Evolutionary conservation across 2,797 vertebrate genomes (phyloP).

Genomic region (Bradypodion pumilum): DNA sequence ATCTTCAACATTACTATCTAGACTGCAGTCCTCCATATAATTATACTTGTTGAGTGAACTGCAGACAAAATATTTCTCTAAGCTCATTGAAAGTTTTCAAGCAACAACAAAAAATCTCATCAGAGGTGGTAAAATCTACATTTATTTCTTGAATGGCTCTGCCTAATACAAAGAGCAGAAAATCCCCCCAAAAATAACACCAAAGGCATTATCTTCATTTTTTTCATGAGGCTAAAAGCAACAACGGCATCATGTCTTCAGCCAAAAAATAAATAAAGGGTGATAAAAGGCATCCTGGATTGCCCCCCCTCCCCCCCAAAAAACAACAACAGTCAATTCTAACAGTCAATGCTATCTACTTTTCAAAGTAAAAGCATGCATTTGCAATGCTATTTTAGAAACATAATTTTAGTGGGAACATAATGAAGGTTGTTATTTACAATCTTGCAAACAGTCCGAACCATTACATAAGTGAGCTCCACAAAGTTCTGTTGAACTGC

Average conservation of each 20-base stretch:
- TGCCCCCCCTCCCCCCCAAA: no score
- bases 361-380: not conserved
- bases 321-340: no score
- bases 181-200: conserved; percentile 60
- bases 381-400: conserved; percentile 13
- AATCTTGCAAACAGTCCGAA: not conserved
- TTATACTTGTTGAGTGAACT: conserved; percentile 4
- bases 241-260: conserved; percentile 67
- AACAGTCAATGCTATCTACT: not conserved
- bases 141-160: conserved; percentile 67
- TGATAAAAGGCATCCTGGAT: conserved; percentile 13
- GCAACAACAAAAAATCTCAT: conserved; percentile 19
- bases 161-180: conserved; percentile 71
- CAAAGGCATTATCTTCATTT: conserved; percentile 75
- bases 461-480: not conserved
- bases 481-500: not conserved
- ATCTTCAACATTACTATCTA: conserved; percentile 8
- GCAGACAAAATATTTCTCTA: conserved; percentile 29
- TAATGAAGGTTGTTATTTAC: not conserved
- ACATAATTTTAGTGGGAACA: conserved; percentile 9
- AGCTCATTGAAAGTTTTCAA: conserved; percentile 1
- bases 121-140: conserved; percentile 57
- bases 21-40: not conserved
- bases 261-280: conserved; percentile 2
- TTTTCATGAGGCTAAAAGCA: conserved; percentile 69